Percentiles rank a stretch among this genome's conserved stretches.
phyloP scores from a whole-genome alignment of 2,888 invertebrate genomes.

The Epirrhoe tristata region DNA sequence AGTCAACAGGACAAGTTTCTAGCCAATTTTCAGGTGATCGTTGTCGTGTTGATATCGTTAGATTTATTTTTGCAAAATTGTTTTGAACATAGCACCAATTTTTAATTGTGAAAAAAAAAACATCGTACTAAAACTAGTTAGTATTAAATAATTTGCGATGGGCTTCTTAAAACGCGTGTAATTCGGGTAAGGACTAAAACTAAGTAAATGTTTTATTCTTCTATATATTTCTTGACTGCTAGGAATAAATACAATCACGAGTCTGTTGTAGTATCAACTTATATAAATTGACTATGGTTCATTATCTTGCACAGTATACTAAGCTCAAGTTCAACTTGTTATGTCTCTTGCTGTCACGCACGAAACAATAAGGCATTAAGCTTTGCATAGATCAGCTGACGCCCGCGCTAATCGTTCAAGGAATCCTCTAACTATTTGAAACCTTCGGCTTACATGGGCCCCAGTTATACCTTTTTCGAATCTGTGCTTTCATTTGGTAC shows the following conservation, averaged over 20 bases:
- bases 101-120: too few species aligned
- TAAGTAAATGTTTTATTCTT: too few species aligned
- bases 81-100: too few species aligned
- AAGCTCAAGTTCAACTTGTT: constrained; percentile 77
- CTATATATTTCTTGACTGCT: neutral
- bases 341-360: constrained; percentile 46
- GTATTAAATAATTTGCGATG: too few species aligned
- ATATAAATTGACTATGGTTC: neutral
- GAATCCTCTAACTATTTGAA: constrained; percentile 37
- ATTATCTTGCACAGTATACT: constrained; percentile 7
- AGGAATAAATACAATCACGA: neutral
- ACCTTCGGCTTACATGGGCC: constrained; percentile 6
- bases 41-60: too few species aligned
- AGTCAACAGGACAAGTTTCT: constrained; percentile 9
- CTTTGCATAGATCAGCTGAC: constrained; percentile 61
- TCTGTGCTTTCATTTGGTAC: neutral
- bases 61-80: neutral
- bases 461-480: neutral
- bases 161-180: too few species aligned
- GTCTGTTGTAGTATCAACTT: neutral
- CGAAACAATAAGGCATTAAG: constrained; percentile 75
- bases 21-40: neutral
- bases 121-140: too few species aligned
- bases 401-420: constrained; percentile 61
- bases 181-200: too few species aligned